Evolutionary conservation across 2,113 vertebrate species (phyloP).

Genomic region (Macrotis lagotis): DNA sequence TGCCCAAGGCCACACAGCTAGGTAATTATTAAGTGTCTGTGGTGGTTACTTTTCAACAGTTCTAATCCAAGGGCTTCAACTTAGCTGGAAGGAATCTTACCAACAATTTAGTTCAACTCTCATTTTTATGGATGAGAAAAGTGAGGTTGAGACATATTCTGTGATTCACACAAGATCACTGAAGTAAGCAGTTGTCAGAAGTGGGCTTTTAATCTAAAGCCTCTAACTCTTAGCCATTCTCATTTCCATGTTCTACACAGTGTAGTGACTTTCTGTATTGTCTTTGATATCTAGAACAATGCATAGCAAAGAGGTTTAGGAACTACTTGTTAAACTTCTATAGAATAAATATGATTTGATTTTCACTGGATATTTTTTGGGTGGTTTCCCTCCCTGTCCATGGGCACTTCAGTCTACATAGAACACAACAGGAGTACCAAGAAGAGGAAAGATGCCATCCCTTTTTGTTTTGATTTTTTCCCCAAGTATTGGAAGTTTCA

Average conservation of each 20-base stretch:
- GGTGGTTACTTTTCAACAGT: not conserved
- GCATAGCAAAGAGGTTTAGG: not conserved
- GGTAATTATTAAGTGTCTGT: no score
- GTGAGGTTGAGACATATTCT: not conserved
- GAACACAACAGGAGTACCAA: not conserved
- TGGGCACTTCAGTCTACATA: not conserved
- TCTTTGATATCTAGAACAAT: not conserved
- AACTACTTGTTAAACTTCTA: no score
- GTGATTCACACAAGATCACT: not conserved
- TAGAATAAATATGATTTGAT: not conserved
- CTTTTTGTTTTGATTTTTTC: not conserved
- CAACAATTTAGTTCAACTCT: not conserved
- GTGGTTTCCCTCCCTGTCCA: not conserved
- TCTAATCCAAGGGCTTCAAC: not conserved
- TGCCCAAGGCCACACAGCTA: no score
- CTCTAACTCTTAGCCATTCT: not conserved
- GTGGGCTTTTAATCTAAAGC: not conserved
- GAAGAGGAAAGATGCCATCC: not conserved
- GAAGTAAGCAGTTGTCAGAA: not conserved
- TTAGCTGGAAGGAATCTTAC: not conserved
- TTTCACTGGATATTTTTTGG: not conserved
- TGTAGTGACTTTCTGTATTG: not conserved
- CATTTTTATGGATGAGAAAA: not conserved
- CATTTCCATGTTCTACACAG: not conserved
- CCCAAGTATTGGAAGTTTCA: constrained; percentile 8